A percentile compares a stretch with the other conserved stretches of the same genome.
Conservation (phyloP, 2,888 invertebrate species). For the Xestia xanthographa region DNA sequence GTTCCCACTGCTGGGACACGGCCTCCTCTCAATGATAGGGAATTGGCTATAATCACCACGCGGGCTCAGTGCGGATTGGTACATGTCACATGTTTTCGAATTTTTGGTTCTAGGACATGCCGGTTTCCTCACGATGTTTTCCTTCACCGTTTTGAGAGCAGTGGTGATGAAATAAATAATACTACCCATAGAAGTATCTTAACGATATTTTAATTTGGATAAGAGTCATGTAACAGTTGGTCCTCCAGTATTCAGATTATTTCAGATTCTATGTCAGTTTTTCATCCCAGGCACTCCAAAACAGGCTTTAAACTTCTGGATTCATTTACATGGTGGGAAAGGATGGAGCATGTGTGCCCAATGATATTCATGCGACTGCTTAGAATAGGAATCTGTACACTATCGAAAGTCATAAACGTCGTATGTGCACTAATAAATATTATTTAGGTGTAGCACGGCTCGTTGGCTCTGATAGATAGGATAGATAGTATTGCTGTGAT, state of each 20-base stretch:
- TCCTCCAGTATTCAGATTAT: no score
- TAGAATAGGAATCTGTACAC: slow-evolving; percentile 52
- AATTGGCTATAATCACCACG: no score
- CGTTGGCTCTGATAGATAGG: slow-evolving; percentile 42
- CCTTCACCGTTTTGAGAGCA: no score
- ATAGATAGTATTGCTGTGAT: neutral
- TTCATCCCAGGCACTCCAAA: neutral
- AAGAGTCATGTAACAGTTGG: neutral
- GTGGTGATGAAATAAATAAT: no score
- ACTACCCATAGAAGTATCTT: no score
- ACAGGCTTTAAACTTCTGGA: slow-evolving; percentile 27
- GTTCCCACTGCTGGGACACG: no score
- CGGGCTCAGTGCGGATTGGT: no score
- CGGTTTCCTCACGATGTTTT: no score
- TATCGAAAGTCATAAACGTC: slow-evolving; percentile 37
- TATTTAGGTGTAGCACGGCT: slow-evolving; percentile 23
- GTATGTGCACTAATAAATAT: slow-evolving; percentile 37
- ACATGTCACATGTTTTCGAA: no score
- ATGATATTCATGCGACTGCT: slow-evolving; percentile 56
- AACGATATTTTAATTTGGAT: neutral
- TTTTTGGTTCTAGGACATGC: no score
- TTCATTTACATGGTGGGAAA: neutral
- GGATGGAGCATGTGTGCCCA: slow-evolving; percentile 49
- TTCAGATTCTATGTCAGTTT: neutral
- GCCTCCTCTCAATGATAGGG: no score